Evolutionary conservation across 2,888 invertebrate genomes (phyloP), one percentile per base, ranked within the genome.

Genomic region (Hofmannophila pseudospretella): DNA sequence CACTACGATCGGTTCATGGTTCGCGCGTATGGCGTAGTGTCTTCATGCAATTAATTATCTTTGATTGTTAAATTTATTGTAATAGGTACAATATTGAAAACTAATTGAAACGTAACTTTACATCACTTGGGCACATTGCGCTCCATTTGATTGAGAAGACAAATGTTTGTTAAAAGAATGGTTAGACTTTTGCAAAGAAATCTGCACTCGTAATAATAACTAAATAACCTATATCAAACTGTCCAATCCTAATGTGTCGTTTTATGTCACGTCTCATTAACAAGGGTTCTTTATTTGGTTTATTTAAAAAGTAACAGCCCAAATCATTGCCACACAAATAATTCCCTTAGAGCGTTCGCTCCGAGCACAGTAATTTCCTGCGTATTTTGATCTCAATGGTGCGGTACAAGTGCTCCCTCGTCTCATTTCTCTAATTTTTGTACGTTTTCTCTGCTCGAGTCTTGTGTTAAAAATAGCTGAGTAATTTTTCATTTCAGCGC

Each of bases 331-430:
- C 74, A 72, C 74, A 78, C 77, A 79, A 81, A 82, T 81, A 78
- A 80, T 74, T 78, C 75, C 71, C 65, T 64, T 58, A 58, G 67
- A 69, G 52, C 63, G 60, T 56, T 32, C 55, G 57, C 55, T 51
- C 67, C 62, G 66, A 68, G 79, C 78, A 60, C 66, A 57, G 81
- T 82, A 81, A 86, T 85, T 85, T 85, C 82, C 81, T 78, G 80
- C 80, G 75, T 77, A 78, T 85, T 85, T 85, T 79, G 82, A 84
- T 80, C 81, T 81, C 82, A 85, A 86, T 85, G 84, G 82, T 69
- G 84, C 85, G 81, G 72, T 65, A 80, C 82, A 84, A 85, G 82
- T 82, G 80, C 72, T 74, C 81, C 76, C 81, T 74, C 75, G 69
- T 74, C 74, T 80, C 79, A 75, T 81, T 80, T 78, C 77, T 80